These are phyloP conservation scores for Capricornis sumatraensis DNA, from an alignment of 2,113 vertebrate genomes.

Conservation along the genomic window DNA sequence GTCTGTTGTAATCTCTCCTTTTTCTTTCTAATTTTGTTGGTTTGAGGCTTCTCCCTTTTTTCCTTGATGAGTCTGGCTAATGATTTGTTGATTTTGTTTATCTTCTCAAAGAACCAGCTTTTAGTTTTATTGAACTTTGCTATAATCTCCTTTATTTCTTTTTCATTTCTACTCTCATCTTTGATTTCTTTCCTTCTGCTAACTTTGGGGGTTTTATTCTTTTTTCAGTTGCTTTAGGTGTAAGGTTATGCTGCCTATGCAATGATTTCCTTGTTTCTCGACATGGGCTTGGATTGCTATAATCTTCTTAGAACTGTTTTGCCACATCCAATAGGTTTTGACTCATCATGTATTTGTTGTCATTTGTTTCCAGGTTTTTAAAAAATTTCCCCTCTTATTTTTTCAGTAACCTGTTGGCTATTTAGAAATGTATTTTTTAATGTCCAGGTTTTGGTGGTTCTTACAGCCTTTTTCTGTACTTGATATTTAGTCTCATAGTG, in stretches of 20 bases:
- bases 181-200: background rate
- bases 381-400: background rate
- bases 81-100: background rate
- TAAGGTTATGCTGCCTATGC: rapidly evolving
- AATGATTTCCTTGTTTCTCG: background rate
- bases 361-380: background rate
- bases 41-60: background rate
- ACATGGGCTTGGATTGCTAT: background rate
- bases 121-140: background rate
- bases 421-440: background rate
- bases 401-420: background rate
- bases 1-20: background rate
- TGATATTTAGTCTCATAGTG: background rate
- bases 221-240: background rate
- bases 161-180: background rate
- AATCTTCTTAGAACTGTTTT: background rate
- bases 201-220: rapidly evolving
- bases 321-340: background rate
- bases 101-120: background rate
- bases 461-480: background rate
- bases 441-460: background rate
- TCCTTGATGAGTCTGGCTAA: background rate
- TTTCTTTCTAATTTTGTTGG: background rate
- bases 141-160: background rate
- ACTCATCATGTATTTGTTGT: background rate